A percentile compares a stretch with the other conserved stretches of the same genome.
Conservation (phyloP, 2,113 vertebrate species). For the Antechinus flavipes region DNA sequence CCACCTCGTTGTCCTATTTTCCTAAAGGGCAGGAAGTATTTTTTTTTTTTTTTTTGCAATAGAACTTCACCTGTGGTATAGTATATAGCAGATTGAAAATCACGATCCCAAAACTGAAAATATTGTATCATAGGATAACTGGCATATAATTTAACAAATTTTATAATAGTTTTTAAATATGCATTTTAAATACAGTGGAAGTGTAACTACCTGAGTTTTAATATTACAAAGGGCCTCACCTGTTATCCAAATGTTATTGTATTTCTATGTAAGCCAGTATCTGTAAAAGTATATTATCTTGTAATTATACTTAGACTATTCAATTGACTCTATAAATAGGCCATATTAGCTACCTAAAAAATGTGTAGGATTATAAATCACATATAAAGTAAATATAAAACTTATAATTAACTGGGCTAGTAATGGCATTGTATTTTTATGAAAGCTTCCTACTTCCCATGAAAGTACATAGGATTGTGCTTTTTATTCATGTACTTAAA, state of each 20-base stretch:
- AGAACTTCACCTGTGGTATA: neutral
- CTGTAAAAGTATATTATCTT: slow-evolving; percentile 21
- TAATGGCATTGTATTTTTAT: slow-evolving; percentile 27
- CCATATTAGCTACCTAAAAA: slow-evolving; percentile 35
- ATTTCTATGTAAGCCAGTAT: slow-evolving; percentile 32
- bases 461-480: neutral
- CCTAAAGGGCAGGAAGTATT: neutral
- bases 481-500: slow-evolving; percentile 10
- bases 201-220: slow-evolving; percentile 21
- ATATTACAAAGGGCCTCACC: slow-evolving; percentile 25
- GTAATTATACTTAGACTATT: slow-evolving; percentile 25
- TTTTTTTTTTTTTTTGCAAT: slow-evolving; percentile 26
- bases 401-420: neutral
- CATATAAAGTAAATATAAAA: neutral
- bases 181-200: neutral
- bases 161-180: neutral
- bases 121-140: neutral
- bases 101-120: too few relatives aligned
- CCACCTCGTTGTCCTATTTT: neutral
- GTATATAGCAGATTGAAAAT: neutral
- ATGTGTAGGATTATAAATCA: neutral
- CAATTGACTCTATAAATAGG: slow-evolving; percentile 35
- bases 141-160: neutral
- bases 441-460: slow-evolving; percentile 1
- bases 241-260: slow-evolving; percentile 17